Percentiles rank a stretch among this genome's conserved stretches.
These are phyloP conservation scores for Lasioglossum vierecki DNA, from an alignment of 2,888 invertebrate species.

Conservation along the genomic window DNA sequence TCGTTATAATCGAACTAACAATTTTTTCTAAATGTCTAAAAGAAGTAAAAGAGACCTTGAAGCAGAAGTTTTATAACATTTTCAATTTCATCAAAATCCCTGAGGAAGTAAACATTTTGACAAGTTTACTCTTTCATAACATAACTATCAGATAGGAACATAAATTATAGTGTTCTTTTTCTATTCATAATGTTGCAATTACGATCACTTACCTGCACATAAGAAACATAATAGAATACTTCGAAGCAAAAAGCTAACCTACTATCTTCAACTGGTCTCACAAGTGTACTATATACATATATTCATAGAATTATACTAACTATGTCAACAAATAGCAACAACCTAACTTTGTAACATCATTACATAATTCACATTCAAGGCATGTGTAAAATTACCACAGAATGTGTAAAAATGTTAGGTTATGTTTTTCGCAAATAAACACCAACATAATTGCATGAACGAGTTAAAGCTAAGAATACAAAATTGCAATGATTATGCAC, in stretches of 20 bases:
- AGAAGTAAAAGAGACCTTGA: too few relatives aligned
- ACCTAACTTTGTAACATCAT: not conserved
- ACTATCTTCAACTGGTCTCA: not conserved
- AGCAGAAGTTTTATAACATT: too few relatives aligned
- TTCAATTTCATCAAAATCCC: too few relatives aligned
- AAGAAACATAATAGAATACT: not conserved
- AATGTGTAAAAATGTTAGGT: not conserved
- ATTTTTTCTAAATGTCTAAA: too few relatives aligned
- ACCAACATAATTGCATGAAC: not conserved
- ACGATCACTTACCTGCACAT: not conserved
- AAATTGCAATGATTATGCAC: conserved; percentile 2
- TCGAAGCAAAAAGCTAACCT: not conserved
- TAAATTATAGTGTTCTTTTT: not conserved
- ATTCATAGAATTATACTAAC: not conserved
- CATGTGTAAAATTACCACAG: not conserved
- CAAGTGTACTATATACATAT: not conserved
- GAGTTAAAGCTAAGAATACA: not conserved
- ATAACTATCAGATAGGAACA: not conserved
- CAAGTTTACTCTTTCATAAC: not conserved
- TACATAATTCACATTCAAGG: not conserved
- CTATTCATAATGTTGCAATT: not conserved
- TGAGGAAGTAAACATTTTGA: too few relatives aligned
- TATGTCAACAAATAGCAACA: not conserved
- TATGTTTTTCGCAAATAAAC: not conserved
- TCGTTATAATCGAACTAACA: too few relatives aligned